phyloP scores from a whole-genome alignment of 1,140 invertebrate genomes.

The Leptopilina clavipes region DNA sequence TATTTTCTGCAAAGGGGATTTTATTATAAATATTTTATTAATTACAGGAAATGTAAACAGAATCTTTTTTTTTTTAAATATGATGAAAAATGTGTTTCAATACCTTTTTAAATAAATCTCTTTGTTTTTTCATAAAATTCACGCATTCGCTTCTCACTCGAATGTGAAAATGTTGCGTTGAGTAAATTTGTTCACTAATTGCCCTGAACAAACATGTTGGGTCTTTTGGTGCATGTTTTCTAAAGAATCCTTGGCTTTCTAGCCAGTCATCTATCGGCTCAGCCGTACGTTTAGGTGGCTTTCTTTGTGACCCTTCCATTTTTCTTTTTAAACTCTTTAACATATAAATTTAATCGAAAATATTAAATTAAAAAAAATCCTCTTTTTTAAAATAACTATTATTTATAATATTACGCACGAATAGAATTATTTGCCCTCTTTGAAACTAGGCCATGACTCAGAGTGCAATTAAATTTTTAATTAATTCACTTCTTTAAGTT shows the following conservation, averaged over 20 bases:
- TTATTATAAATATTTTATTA: conserved; percentile 32
- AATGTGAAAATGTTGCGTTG: conserved; percentile 84
- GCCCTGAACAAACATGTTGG: conserved; percentile 89
- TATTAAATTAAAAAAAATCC: too few species aligned
- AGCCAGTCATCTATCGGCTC: conserved; percentile 84
- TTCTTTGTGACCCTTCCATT: conserved; percentile 62
- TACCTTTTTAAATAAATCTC: conserved; percentile 75
- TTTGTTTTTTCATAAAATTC: conserved; percentile 80
- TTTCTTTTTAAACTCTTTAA: not conserved
- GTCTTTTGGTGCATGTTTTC: conserved; percentile 89
- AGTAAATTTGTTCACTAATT: conserved; percentile 89
- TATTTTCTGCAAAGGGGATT: conserved; percentile 73
- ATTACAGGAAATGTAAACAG: too few species aligned
- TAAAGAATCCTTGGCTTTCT: conserved; percentile 83
- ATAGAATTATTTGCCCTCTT: too few species aligned
- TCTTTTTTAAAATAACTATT: too few species aligned
- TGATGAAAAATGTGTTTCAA: too few species aligned
- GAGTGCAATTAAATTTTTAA: too few species aligned
- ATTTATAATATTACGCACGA: too few species aligned
- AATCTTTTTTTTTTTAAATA: too few species aligned
- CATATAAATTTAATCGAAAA: too few species aligned
- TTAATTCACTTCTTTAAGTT: too few species aligned
- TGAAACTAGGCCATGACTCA: too few species aligned
- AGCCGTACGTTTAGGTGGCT: conserved; percentile 61
- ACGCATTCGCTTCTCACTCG: conserved; percentile 84